Conservation (phyloP, 2,113 vertebrate genomes). For the Nesoenas mayeri region DNA sequence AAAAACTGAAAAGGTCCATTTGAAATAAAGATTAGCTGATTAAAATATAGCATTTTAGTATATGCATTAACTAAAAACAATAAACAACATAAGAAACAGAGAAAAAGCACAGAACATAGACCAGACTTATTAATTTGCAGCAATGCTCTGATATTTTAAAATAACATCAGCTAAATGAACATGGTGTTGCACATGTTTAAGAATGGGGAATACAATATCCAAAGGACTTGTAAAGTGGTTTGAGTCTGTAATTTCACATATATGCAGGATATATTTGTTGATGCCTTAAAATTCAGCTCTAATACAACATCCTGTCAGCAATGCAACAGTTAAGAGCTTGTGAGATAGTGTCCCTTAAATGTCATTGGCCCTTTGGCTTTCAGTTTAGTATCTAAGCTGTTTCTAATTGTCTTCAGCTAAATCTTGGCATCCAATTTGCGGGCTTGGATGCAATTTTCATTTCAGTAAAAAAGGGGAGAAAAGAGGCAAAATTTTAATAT, state of each 20-base stretch:
- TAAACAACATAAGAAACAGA: neutral
- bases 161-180: neutral
- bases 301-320: neutral
- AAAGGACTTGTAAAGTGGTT: neutral
- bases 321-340: neutral
- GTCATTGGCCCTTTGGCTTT: neutral
- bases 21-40: neutral
- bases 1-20: neutral
- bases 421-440: conserved; percentile 2
- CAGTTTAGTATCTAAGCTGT: conserved; percentile 51
- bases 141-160: neutral
- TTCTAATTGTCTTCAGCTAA: conserved; percentile 48
- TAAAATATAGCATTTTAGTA: neutral
- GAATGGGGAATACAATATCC: neutral
- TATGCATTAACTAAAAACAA: neutral
- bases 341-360: neutral
- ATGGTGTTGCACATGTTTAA: neutral
- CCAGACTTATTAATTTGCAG: neutral
- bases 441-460: neutral
- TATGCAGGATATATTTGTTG: neutral
- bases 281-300: neutral
- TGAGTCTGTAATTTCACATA: neutral
- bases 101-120: neutral
- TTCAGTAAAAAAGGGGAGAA: neutral
- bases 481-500: neutral